phyloP scores from a whole-genome alignment of 2,113 vertebrate species.

The Aramus guarauna region DNA sequence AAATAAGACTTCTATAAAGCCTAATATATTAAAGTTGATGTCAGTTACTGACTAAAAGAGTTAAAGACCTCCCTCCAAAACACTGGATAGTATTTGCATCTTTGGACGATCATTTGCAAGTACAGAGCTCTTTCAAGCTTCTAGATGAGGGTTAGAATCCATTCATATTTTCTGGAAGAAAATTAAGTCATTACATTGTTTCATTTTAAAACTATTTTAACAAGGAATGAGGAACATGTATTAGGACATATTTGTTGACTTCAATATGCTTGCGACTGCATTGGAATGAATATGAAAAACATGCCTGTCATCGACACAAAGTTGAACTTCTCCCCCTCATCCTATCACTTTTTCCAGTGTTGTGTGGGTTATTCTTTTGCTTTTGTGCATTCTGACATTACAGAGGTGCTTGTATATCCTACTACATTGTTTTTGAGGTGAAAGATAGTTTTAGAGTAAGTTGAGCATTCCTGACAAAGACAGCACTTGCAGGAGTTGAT shows the following conservation, averaged over 20 bases:
- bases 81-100: not conserved
- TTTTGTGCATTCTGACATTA: not conserved
- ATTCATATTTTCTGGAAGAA: not conserved
- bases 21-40: not conserved
- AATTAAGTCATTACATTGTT: accelerated
- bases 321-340: accelerated
- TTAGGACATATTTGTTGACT: not conserved
- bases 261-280: not conserved
- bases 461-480: not conserved
- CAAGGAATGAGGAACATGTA: not conserved
- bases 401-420: not conserved
- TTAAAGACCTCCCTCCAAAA: not conserved
- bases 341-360: not conserved
- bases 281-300: accelerated
- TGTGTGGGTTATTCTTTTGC: not conserved
- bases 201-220: not conserved
- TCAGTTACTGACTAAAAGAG: not conserved
- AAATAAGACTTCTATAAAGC: not conserved
- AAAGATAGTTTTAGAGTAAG: not conserved
- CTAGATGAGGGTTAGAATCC: not conserved
- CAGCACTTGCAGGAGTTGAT: not conserved
- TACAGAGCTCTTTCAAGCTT: not conserved
- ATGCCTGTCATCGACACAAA: not conserved
- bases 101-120: not conserved
- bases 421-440: not conserved